A percentile compares a stretch with the other conserved stretches of the same genome.
Evolutionary conservation across 2,113 vertebrate genomes (phyloP).

Genomic region (Taxidea taxus): DNA sequence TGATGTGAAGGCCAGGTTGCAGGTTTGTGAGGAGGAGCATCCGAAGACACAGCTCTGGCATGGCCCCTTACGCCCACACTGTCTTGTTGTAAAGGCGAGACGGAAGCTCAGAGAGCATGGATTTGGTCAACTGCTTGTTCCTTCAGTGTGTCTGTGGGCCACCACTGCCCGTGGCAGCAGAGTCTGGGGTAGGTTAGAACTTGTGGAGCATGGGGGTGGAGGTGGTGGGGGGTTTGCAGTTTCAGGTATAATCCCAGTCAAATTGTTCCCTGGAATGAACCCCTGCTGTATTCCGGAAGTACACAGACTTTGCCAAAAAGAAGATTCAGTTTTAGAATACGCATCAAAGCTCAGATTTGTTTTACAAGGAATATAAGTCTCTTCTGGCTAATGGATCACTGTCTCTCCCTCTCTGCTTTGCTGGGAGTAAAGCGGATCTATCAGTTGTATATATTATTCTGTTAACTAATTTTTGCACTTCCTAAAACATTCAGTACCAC

Average conservation of each 20-base stretch:
- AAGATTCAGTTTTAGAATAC: neutral
- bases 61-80: neutral
- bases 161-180: constrained; percentile 73
- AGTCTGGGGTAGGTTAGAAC: constrained; percentile 84
- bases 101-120: constrained; percentile 54
- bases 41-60: neutral
- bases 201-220: neutral
- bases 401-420: neutral
- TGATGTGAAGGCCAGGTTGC: neutral
- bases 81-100: neutral
- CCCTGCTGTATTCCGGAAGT: neutral
- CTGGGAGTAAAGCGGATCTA: neutral
- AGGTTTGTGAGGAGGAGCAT: neutral
- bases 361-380: neutral
- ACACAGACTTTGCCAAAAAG: neutral
- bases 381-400: neutral
- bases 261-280: neutral
- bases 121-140: constrained; percentile 83
- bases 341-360: neutral
- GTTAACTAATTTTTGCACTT: neutral
- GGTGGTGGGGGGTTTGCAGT: neutral
- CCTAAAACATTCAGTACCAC: neutral
- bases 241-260: neutral
- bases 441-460: neutral
- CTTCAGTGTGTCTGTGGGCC: constrained; percentile 87